Evolutionary conservation across 2,797 vertebrate genomes (phyloP), one percentile per base, ranked within the genome.

Genomic region (Peromyscus nudipes): DNA sequence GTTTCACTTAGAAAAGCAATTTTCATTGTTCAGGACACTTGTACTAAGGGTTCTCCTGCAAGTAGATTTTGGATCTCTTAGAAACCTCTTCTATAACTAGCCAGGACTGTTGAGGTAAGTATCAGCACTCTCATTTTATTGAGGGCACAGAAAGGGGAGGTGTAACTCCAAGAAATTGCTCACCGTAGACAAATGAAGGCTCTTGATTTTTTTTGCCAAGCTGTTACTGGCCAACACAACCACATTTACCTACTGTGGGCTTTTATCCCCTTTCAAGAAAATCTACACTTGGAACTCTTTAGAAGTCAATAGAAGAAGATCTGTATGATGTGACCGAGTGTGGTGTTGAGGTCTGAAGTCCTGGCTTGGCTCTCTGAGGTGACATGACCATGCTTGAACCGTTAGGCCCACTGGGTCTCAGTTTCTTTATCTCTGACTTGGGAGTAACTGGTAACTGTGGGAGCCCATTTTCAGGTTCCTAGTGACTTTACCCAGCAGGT

Each of bases 1-100:
- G 80, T 97, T 97, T 97, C 92, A 95, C 81, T 94, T 96, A 96
- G 89, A 89, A 96, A 97, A 96, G 92, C 89, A 84, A 76, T 97
- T 98, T 96, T 94, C 82, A 94, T 83, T 52, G 94, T 89, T 96
- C 57, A 31, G 94, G 97, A 95, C 83, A 67, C 96, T 95, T 94
- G 89, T 95, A 83, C 57, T 85, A 83, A 97, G 85, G 91, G 23
- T 81, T 60, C 89, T 62, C 55, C 67, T 96, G 96, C 92, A 91
- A 93, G 93, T 29, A 69, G 79, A 43, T 84, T 97, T 96, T 75
- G 76, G 79, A 73, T 96, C 84, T 92, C 91, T 87, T 49, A 90
- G 75, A 86, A 92, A 37, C 27, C 37, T 94, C 91, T 93, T 79
- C 86, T 86, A 21, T 81, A 93, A 83, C 67, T 60, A 76, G 85